Percentiles rank a stretch among this genome's conserved stretches.
Conservation (phyloP, 35 echinoderm and acorn worm genomes). For the Acanthaster planci region DNA sequence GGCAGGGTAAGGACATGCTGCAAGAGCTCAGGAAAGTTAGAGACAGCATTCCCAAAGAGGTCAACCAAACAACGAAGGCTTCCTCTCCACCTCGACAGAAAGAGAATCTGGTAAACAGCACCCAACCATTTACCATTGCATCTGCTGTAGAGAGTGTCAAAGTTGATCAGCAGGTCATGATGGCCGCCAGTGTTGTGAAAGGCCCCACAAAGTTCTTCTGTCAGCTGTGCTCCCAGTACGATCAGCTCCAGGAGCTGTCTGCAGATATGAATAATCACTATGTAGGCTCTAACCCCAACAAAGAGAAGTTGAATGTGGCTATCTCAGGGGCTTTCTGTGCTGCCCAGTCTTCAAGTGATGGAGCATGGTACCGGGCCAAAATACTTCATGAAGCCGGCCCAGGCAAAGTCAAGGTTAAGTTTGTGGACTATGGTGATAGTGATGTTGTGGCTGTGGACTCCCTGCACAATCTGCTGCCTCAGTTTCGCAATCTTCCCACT, state of each 20-base stretch:
- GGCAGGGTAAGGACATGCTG: constrained; percentile 48
- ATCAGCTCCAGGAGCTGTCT: constrained; percentile 37
- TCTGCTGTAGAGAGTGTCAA: constrained; percentile 34
- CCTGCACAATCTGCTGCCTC: constrained; percentile 26
- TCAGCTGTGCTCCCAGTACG: constrained; percentile 34
- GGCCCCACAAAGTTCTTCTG: constrained; percentile 58
- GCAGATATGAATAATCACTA: neutral
- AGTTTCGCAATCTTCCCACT: constrained; percentile 43
- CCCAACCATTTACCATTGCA: neutral
- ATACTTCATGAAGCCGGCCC: constrained; percentile 39
- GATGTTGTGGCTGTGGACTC: constrained; percentile 36
- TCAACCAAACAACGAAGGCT: neutral
- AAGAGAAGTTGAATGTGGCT: constrained; percentile 20
- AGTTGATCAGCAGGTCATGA: constrained; percentile 32
- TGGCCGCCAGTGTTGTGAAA: constrained; percentile 46
- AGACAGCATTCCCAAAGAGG: constrained; percentile 8
- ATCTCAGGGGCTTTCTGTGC: constrained; percentile 62
- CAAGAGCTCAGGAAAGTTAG: constrained; percentile 51
- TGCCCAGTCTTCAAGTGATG: constrained; percentile 67
- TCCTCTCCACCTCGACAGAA: neutral
- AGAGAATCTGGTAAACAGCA: neutral
- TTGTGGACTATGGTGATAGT: constrained; percentile 84
- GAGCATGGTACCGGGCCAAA: constrained; percentile 74
- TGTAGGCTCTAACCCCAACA: neutral
- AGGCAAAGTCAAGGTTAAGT: constrained; percentile 43